Evolutionary conservation across 2,113 vertebrate genomes (phyloP), one percentile per base, ranked within the genome.

Genomic region (Myotis lucifugus): DNA sequence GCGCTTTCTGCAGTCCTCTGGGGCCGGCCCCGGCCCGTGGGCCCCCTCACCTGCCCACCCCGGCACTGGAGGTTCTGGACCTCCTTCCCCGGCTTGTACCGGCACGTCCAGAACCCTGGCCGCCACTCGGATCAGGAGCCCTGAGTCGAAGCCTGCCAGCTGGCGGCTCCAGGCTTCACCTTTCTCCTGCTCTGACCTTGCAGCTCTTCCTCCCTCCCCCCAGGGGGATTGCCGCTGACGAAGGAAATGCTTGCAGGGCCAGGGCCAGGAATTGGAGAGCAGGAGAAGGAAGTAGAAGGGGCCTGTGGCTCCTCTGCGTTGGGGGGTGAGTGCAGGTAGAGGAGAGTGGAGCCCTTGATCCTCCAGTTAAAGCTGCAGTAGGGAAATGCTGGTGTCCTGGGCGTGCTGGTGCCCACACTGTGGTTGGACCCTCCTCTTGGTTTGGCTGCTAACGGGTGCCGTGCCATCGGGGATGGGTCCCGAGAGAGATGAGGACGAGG

Each of bases 131-230:
- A 29, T 77, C 81, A n/a, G 90, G 84, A 95, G 72, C 91, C 85
- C 52, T 2, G 74, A 18, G 9, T 3, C 0, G 1, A 34, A 1
- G 74, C 86, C 6, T 88, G 96, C 92, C 95, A 96, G 88, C 96
- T 96, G 90, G 96, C 83, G 0, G 40, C 93, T 12, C 32, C 67
- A 64, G 91, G 95, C 86, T 70, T 95, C 69, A 3, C 73, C 1
- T 96, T 95, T 94, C 96, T 94, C 69, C 92, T 0, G 42, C 88
- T 74, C 91, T 97, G 97, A 97, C 97, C 96, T 97, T 97, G 95
- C 93, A 76, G 93, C 42, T 18, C 79, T 86, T 59, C 73, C 88
- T 79, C 73, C 88, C 88, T 85, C 23, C 27, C 83, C 90, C 42
- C n/a, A 19, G 78, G 52, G 87, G 64, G 0, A 10, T 7, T 78